Conservation (phyloP, 2,888 invertebrate genomes). For the Xestoiulus laeticollis region DNA sequence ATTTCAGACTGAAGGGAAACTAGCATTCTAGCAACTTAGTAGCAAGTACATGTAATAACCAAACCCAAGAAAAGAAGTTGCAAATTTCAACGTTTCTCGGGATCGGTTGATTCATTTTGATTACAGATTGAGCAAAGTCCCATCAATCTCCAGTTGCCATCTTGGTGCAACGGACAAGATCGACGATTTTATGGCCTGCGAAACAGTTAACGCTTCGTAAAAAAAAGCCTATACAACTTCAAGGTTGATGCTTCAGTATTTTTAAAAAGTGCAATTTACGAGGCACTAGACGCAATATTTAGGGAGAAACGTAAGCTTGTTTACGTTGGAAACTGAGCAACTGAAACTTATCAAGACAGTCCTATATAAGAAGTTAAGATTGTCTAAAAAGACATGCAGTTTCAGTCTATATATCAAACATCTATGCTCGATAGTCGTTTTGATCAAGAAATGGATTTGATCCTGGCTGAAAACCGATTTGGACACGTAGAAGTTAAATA, state of each 20-base stretch:
- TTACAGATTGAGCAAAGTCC: conserved; percentile 16
- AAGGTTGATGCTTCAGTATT: neutral
- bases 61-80: no score
- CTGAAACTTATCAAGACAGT: no score
- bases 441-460: no score
- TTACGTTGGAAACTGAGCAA: no score
- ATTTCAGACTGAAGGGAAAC: neutral
- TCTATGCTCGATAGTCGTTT: no score
- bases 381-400: no score
- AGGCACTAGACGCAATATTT: neutral
- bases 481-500: no score
- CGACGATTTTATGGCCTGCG: neutral
- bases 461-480: no score
- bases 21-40: neutral
- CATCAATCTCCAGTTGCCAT: conserved; percentile 21
- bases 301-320: neutral
- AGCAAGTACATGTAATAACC: no score
- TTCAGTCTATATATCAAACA: no score
- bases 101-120: neutral
- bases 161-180: neutral
- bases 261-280: neutral
- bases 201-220: conserved; percentile 31
- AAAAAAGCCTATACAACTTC: neutral
- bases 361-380: no score
- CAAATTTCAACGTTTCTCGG: neutral